Evolutionary conservation across 2,888 invertebrate genomes (phyloP), one percentile per base, ranked within the genome.

Genomic region (Stenodema calcarata): DNA sequence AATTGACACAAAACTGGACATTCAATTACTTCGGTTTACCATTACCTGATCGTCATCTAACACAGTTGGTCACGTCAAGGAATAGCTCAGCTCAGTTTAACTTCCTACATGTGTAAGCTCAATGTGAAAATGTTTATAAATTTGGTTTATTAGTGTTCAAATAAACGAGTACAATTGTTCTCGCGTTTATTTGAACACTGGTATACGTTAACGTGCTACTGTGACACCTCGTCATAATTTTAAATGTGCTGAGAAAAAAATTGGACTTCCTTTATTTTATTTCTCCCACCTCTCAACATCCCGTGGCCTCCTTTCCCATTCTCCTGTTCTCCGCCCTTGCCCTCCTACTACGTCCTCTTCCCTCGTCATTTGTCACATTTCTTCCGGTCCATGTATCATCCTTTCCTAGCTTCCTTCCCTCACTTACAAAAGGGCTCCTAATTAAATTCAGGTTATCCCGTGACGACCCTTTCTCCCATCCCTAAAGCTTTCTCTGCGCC

Each of bases 341-440:
- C 1, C 42, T 27, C 47, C 76, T 76, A 30, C 14, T n/a, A 23
- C 27, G 3, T 44, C 42, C 47, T 47, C 76, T 42, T n/a, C 69
- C 44, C 82, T 75, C 47, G 41, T 86, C 82, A 87, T 87, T 87
- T 87, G 87, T 87, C 87, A 87, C 54, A 70, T 82, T 69, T 76
- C 86, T 86, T 86, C 86, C 86, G 47, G 35, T 18, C 87, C 62
- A 87, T 87, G 87, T 82, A 87, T 87, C 87, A 87, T 82, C 87
- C 86, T 82, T 83, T 47, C 84, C 47, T 47, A 42, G 27, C 70
- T 86, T 79, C 86, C 86, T 86, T 86, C 86, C 86, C 50, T 11
- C 86, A 16, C 69, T 78, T 42, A 35, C 30, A 44, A 78, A 86
- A 69, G 62, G 62, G 86, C 28, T 30, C 85, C 76, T 85, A 85